A percentile compares a stretch with the other conserved stretches of the same genome.
Evolutionary conservation across 2,113 vertebrate genomes (phyloP).

Genomic region (Puntigrus tetrazona): DNA sequence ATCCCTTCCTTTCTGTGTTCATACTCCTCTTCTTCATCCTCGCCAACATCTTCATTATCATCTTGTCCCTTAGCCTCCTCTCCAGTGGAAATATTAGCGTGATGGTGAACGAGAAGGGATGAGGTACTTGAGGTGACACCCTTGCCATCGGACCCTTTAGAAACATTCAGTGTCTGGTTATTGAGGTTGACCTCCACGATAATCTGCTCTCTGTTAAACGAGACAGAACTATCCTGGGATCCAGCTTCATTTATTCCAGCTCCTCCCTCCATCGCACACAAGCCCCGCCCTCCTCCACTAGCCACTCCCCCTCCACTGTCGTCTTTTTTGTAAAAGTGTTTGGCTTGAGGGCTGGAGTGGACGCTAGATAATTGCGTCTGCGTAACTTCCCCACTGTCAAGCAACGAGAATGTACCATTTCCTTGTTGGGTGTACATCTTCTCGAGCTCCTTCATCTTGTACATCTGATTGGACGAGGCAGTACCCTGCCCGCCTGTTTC

Average conservation of each 20-base stretch:
- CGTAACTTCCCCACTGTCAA: slow-evolving; percentile 71
- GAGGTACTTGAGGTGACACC: slow-evolving; percentile 62
- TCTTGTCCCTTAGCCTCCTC: slow-evolving; percentile 76
- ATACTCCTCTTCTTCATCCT: slow-evolving; percentile 70
- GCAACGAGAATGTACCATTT: slow-evolving; percentile 82
- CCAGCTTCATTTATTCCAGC: slow-evolving; percentile 68
- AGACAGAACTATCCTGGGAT: slow-evolving; percentile 72
- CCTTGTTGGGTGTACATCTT: slow-evolving; percentile 86
- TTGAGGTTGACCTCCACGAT: slow-evolving; percentile 98
- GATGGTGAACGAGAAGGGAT: slow-evolving; percentile 58
- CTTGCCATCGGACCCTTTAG: slow-evolving; percentile 87
- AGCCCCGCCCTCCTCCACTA: slow-evolving; percentile 10
- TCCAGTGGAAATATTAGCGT: slow-evolving; percentile 68
- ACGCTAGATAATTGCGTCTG: neutral
- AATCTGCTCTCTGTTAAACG: slow-evolving; percentile 89
- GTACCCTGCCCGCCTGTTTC: slow-evolving; percentile 66
- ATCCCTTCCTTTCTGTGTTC: slow-evolving; percentile 69
- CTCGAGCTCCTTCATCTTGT: slow-evolving; percentile 87
- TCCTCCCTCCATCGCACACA: slow-evolving; percentile 81
- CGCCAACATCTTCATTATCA: slow-evolving; percentile 63
- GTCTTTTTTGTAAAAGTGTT: slow-evolving; percentile 88
- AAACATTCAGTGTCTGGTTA: slow-evolving; percentile 96
- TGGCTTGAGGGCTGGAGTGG: slow-evolving; percentile 64
- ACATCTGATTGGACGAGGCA: slow-evolving; percentile 71
- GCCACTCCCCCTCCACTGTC: slow-evolving; percentile 65